A percentile compares a stretch with the other conserved stretches of the same genome.
These are phyloP conservation scores for Stegostoma tigrinum DNA, from an alignment of 2,113 vertebrate species.

Conservation along the genomic window DNA sequence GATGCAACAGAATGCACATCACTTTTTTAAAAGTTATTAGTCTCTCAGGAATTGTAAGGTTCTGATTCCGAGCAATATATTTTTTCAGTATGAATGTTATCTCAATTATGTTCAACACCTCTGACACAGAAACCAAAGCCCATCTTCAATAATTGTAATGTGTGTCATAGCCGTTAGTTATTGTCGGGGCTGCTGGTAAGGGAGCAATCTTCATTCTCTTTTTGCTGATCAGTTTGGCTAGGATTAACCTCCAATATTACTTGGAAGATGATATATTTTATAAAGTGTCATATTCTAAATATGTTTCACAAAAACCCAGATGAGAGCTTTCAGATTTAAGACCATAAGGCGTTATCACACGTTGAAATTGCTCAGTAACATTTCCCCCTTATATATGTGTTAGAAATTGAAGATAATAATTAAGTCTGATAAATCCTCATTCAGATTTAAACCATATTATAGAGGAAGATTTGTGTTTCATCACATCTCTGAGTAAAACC, in stretches of 20 bases:
- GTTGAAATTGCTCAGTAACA: not conserved
- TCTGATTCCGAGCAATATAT: not conserved
- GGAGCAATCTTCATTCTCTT: not conserved
- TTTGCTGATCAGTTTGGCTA: not conserved
- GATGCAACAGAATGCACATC: too few relatives aligned
- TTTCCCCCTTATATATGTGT: not conserved
- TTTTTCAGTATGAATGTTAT: not conserved
- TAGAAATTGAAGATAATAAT: not conserved
- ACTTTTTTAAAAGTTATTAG: too few relatives aligned
- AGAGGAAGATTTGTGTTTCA: not conserved
- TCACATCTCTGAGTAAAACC: not conserved
- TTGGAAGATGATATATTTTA: conserved; percentile 6
- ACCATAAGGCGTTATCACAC: not conserved
- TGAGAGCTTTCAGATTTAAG: not conserved
- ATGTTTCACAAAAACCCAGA: not conserved
- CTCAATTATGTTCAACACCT: not conserved
- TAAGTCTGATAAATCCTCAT: not conserved
- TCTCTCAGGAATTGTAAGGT: too few relatives aligned
- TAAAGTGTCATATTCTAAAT: not conserved
- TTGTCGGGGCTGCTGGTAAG: not conserved
- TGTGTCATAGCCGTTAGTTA: not conserved
- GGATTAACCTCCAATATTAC: not conserved
- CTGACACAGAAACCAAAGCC: not conserved
- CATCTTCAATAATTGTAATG: not conserved
- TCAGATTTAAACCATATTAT: not conserved